A percentile compares a stretch with the other conserved stretches of the same genome.
phyloP scores from a whole-genome alignment of 2,113 vertebrate genomes.

The Cromileptes altivelis region DNA sequence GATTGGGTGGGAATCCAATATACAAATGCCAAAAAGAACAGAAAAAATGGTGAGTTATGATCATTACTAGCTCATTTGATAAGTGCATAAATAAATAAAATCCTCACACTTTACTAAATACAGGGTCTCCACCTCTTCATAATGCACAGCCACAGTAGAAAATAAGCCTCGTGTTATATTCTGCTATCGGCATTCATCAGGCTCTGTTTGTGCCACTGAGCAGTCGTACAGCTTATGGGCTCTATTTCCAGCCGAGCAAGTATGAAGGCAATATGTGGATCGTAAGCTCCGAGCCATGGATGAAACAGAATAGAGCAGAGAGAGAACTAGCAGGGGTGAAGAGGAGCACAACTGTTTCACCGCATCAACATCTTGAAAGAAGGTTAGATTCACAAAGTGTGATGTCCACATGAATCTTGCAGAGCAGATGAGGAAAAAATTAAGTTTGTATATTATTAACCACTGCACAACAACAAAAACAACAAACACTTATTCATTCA shows the following conservation, averaged over 20 bases:
- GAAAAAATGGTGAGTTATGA: too few relatives aligned
- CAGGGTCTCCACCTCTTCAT: not conserved
- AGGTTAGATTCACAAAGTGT: not conserved
- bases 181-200: slow-evolving; percentile 45
- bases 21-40: not conserved
- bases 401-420: not conserved
- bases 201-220: slow-evolving; percentile 38
- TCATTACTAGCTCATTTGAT: not conserved
- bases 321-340: not conserved
- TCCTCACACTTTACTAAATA: not conserved
- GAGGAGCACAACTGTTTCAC: not conserved
- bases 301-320: slow-evolving; percentile 21
- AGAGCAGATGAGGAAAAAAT: not conserved
- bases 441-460: not conserved
- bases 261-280: slow-evolving; percentile 41
- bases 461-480: too few relatives aligned
- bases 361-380: not conserved
- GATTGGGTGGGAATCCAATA: not conserved
- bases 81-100: not conserved
- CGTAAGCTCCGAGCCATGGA: slow-evolving; percentile 17
- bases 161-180: slow-evolving; percentile 31
- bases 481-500: too few relatives aligned
- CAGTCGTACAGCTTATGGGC: slow-evolving; percentile 43
- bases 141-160: slow-evolving; percentile 5
- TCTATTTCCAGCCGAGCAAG: slow-evolving; percentile 55